phyloP scores from a whole-genome alignment of 2,797 vertebrate genomes.

The Oryzias sinensis region DNA sequence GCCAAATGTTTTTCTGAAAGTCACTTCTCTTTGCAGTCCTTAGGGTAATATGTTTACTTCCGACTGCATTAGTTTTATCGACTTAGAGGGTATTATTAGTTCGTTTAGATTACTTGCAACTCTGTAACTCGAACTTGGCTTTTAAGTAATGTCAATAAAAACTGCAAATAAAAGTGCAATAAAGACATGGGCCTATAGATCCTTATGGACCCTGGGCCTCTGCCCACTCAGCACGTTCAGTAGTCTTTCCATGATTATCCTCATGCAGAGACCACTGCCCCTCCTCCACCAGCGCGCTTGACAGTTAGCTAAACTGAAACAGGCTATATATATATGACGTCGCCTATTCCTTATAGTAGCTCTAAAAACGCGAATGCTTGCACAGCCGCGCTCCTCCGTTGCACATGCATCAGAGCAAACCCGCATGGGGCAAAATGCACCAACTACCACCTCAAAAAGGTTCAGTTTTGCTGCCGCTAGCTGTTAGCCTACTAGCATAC shows the following conservation, averaged over 20 bases:
- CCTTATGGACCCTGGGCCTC: conserved; percentile 1
- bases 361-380: not conserved
- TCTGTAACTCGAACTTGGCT: not conserved
- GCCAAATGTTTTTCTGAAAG: too few species aligned
- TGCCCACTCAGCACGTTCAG: conserved; percentile 3
- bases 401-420: not conserved
- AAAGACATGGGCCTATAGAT: conserved; percentile 3
- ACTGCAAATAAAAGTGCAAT: not conserved
- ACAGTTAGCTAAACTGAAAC: conserved; percentile 32
- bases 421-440: accelerated
- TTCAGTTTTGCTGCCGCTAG: conserved; percentile 14
- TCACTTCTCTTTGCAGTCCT: too few species aligned
- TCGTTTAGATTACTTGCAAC: not conserved
- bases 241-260: not conserved
- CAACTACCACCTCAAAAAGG: accelerated
- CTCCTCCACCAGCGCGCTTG: conserved; percentile 20
- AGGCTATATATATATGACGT: conserved; percentile 15
- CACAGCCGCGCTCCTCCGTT: not conserved
- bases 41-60: too few species aligned
- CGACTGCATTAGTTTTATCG: too few species aligned
- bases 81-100: too few species aligned
- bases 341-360: not conserved
- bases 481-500: conserved; percentile 35
- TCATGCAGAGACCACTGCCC: not conserved
- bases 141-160: not conserved